Base-by-base conservation (phyloP, 2,888 invertebrate species). In the Empis stercorea region DNA sequence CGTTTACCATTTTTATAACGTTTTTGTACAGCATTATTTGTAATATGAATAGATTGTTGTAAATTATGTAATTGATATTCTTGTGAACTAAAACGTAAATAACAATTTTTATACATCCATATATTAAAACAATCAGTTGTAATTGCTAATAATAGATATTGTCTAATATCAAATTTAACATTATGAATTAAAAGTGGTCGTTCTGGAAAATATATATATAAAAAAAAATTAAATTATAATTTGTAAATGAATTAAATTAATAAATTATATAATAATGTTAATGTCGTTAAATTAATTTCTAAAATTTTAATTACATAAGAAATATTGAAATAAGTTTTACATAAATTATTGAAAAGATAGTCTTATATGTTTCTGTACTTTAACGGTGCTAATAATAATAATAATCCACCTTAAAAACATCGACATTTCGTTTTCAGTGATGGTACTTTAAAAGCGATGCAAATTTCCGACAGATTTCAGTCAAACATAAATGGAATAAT, bases 121-220 rank as follows among this genome's bases (percentile, higher is more conserved):
- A 93, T 79, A 1, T 82, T 81, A 44, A 92, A 71, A 0, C 85
- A 86, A 55, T 76, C 77, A 55, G 80, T 82, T 37, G 85, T 52
- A 10, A 67, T 87, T 1, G 89, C 81, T 4, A 66, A 48, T 45
- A 93, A 68, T 66, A 89, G 89, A 78, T 91, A 93, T 67, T 89
- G 87, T 10, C 92, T 76, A 52, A 93, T 88, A 61, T 93, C 92
- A 63, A 93, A 93, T 71, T 93, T 93, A 1, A 88, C 89, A 51
- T 83, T 80, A 63, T 87, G 76, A 37, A 93, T 79, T 40, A 93
- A 67, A 41, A 89, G 65, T 1, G 92, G 92, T 41, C 82, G 79
- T 70, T 88, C 87, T 86, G n/a, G 3, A 34, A 34, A 13, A 32
- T n/a, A n/a, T n/a, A n/a, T 34, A n/a, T 13, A 70, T 4, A n/a